Evolutionary conservation across 2,797 vertebrate species (phyloP), one percentile per base, ranked within the genome.

Genomic region (Leptodactylus fallax): DNA sequence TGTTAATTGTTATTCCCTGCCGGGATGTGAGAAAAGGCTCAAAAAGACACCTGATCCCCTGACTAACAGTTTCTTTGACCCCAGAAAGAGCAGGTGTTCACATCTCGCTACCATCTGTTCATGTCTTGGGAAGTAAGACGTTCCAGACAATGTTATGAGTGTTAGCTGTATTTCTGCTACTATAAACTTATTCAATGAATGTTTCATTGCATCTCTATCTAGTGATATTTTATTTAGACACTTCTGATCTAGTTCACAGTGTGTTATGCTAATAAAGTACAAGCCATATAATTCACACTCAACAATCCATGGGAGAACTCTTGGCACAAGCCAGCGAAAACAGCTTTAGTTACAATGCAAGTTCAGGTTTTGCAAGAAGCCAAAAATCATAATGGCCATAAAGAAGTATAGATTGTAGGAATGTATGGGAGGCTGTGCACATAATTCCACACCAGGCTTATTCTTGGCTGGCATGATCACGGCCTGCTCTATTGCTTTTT

Each of bases 21-120:
- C 36, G 1, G 36, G 56, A 56, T 45, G 79, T 61, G 56, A 80
- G 79, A 61, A 80, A 80, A 45, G 9, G 79, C 19, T 60, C 11
- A 0, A 80, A 13, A 9, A 61, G 56, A 80, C 79, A 80, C 79
- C 79, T 80, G 79, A 80, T 80, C 27, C 79, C 79, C 58, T 7
- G 13, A 47, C 25, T 80, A 5, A 80, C 79, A 80, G 56, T 80
- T 47, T 12, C 79, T 13, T 47, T 80, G 79, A 80, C 79, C 79
- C 79, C 12, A 63, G 58, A 47, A 63, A 60, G 55, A 81, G 60
- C 58, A 47, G 56, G 21, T 63, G 58, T 63, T 81, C 36, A 47
- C 58, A n/a, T 23, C 21, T 36, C 19, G 19, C 19, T 81, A 63
- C 58, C 79, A 63, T 61, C 79, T 81, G 79, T 47, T 63, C 58